Base-by-base conservation (phyloP, 2,113 vertebrate species). In the Neodon shergylaensis region DNA sequence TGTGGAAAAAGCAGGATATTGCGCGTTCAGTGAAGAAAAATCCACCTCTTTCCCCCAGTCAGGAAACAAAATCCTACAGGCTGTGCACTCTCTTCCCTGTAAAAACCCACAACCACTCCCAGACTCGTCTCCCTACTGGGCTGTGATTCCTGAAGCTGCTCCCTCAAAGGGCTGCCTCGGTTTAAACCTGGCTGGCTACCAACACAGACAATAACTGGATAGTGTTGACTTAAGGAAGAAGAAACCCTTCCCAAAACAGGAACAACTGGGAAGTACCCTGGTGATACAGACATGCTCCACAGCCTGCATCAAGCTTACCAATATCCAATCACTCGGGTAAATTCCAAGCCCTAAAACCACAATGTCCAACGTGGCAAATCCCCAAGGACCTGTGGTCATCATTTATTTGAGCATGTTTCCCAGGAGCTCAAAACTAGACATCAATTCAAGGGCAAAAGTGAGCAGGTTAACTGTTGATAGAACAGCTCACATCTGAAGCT, bases 161-260 rank as follows among this genome's bases (percentile, higher is more conserved):
- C 8, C 2, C 76, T 94, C 87, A 49, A 79, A 88, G 6, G 58
- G 81, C 4, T 28, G 49, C 33, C 58, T 68, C 68, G 11, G 31
- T 94, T 90, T 85, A 95, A 95, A 63, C 28, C 49, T 66, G 63
- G 89, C 3, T 66, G 44, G 84, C 3, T 66, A 52, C 31, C 49
- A 92, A 68, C 36, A 65, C n/a, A 65, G 26, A 77, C 39, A 58
- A 39, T 47, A 88, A 88, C 47, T 13, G 7, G 12, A 87, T 33
- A 44, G 28, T 44, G 52, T 7, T 82, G 52, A 81, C 36, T 92
- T 90, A 24, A 86, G 47, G 21, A 36, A 9, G 84, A 84, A 73
- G 49, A 85, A 47, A 47, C 17, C 19, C 42, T 5, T 33, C 36
- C 31, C 33, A n/a, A 95, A 91, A 42, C 24, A 36, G 5, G 58